phyloP scores from a whole-genome alignment of 2,888 invertebrate genomes.

The Celastrina argiolus region DNA sequence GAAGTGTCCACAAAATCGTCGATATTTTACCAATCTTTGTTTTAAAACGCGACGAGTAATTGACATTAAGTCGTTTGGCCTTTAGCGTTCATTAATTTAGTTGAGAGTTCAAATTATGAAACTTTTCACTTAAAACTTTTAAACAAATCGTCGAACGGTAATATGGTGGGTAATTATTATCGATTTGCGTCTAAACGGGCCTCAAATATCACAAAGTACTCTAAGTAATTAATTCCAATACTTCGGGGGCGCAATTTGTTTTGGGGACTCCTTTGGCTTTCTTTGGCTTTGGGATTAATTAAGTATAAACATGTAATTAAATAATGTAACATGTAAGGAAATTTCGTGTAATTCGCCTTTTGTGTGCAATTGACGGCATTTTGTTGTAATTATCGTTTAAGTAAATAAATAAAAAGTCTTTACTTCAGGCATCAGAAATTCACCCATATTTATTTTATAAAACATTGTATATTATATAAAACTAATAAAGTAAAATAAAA shows the following conservation, averaged over 20 bases:
- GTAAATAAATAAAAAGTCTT: too few species aligned
- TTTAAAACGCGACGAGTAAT: constrained; percentile 19
- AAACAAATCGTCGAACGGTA: constrained; percentile 34
- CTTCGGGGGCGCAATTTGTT: constrained; percentile 39
- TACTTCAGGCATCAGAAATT: too few species aligned
- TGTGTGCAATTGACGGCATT: neutral
- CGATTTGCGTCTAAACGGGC: constrained; percentile 36
- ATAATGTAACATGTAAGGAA: constrained; percentile 6
- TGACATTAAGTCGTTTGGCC: constrained; percentile 36
- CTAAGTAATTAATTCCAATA: constrained; percentile 41
- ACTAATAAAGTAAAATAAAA: too few species aligned
- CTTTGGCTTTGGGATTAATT: constrained; percentile 5
- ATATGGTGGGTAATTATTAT: constrained; percentile 41
- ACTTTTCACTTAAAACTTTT: constrained; percentile 41
- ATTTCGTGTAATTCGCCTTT: neutral
- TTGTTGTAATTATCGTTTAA: neutral
- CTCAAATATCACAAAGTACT: constrained; percentile 37
- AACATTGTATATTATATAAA: too few species aligned
- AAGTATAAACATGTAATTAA: constrained; percentile 11
- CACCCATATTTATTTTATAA: too few species aligned
- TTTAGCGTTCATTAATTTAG: constrained; percentile 31
- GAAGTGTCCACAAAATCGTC: neutral
- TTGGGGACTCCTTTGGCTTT: constrained; percentile 27
- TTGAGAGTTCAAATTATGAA: constrained; percentile 32
- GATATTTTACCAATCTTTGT: constrained; percentile 25